A percentile compares a stretch with the other conserved stretches of the same genome.
These are phyloP conservation scores for Sciurus niger DNA, from an alignment of 2,113 vertebrate species.

Conservation along the genomic window DNA sequence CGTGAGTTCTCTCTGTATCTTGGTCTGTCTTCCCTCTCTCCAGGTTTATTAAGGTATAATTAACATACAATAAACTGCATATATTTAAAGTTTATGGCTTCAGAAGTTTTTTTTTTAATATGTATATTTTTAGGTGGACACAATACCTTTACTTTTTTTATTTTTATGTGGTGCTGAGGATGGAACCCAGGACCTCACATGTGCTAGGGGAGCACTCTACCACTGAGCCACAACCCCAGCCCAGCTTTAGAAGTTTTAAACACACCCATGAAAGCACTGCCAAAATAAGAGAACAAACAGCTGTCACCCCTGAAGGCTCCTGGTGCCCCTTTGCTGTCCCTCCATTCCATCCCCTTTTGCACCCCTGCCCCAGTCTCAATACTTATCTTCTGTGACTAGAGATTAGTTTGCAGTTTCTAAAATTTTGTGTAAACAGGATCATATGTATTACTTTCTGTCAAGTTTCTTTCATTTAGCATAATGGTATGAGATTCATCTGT, in stretches of 20 bases:
- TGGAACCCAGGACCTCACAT: too few species aligned
- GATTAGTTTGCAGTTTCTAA: not conserved
- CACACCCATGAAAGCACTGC: not conserved
- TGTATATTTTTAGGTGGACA: too few species aligned
- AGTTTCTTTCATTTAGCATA: not conserved
- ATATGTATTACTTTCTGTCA: not conserved
- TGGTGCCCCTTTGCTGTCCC: not conserved
- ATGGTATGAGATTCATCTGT: conserved; percentile 19
- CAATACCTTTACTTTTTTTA: too few species aligned
- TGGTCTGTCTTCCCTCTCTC: not conserved
- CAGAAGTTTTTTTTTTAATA: too few species aligned
- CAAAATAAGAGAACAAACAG: not conserved
- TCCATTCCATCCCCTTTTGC: not conserved
- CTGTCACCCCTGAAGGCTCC: not conserved
- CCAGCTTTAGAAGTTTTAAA: not conserved
- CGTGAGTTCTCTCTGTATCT: not conserved
- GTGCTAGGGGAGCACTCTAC: too few species aligned
- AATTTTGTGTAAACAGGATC: not conserved
- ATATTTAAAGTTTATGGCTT: conserved; percentile 4
- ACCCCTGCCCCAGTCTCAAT: not conserved
- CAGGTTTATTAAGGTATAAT: not conserved
- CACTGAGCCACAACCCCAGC: too few species aligned
- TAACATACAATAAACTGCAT: not conserved
- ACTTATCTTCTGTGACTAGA: not conserved
- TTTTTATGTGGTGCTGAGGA: too few species aligned